Conservation (phyloP, 2,888 invertebrate genomes). For the Chymomyza amoena region DNA sequence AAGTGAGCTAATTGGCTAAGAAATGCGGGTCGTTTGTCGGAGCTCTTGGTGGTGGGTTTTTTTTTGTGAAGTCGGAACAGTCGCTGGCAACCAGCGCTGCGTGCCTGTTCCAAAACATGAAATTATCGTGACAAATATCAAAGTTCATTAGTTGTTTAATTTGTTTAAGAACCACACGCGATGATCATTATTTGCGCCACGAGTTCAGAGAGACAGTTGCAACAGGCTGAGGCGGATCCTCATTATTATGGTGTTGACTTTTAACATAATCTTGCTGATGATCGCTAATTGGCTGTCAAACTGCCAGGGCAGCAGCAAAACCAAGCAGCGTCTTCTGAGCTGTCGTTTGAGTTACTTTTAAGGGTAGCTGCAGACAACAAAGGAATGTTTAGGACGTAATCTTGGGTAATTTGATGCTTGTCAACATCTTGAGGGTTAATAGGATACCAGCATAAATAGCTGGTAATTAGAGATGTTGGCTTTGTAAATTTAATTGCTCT, state of each 20-base stretch:
- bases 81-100: conserved; percentile 16
- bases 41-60: conserved; percentile 2
- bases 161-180: not conserved
- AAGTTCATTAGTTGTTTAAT: conserved; percentile 33
- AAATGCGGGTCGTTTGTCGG: conserved; percentile 22
- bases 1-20: conserved; percentile 8
- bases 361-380: conserved; percentile 3
- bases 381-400: not conserved
- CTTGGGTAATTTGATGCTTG: conserved; percentile 53
- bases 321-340: not conserved
- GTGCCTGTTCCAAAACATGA: conserved; percentile 53
- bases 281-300: conserved; percentile 63
- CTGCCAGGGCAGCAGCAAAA: conserved; percentile 42
- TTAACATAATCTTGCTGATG: conserved; percentile 38
- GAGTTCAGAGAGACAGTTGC: conserved; percentile 14
- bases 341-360: not conserved
- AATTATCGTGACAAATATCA: conserved; percentile 66
- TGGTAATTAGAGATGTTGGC: not conserved
- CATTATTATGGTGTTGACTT: not conserved
- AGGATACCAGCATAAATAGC: conserved; percentile 33
- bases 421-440: conserved; percentile 47
- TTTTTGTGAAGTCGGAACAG: conserved; percentile 2
- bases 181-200: conserved; percentile 11
- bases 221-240: conserved; percentile 13
- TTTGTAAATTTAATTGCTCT: not conserved